These are phyloP conservation scores for Dynastes maya DNA, from an alignment of 2,888 invertebrate genomes.

Conservation along the genomic window DNA sequence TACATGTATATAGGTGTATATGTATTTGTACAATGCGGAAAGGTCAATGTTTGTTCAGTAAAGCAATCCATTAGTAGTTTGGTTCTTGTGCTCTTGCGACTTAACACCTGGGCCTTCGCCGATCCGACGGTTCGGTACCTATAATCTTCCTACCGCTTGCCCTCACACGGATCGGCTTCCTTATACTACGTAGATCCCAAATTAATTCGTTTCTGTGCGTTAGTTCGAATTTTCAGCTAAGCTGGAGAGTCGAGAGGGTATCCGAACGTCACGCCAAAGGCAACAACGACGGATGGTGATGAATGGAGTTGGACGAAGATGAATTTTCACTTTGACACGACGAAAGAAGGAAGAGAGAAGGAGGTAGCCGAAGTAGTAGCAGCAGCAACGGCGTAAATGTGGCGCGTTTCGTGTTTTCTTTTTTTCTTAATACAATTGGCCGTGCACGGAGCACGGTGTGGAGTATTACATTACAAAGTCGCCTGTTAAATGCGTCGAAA, in stretches of 20 bases:
- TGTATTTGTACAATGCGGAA: conserved; percentile 55
- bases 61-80: conserved; percentile 57
- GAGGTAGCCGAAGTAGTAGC: neutral
- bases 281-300: conserved; percentile 27
- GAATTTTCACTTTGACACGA: conserved; percentile 44
- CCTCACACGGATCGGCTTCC: conserved; percentile 60
- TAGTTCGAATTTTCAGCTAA: conserved; percentile 33
- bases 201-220: conserved; percentile 48
- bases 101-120: conserved; percentile 64
- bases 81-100: conserved; percentile 58
- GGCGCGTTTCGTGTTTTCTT: conserved; percentile 57
- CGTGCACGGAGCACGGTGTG: conserved; percentile 59
- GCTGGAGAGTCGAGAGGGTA: conserved; percentile 1
- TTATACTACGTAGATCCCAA: conserved; percentile 41
- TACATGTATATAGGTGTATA: neutral
- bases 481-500: conserved; percentile 58
- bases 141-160: conserved; percentile 63
- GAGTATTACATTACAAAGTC: conserved; percentile 58
- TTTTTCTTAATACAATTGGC: conserved; percentile 56
- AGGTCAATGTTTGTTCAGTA: conserved; percentile 61
- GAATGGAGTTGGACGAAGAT: conserved; percentile 42
- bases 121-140: conserved; percentile 44
- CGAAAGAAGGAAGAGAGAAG: neutral
- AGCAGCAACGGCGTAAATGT: neutral
- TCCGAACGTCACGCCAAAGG: neutral